Base-by-base conservation (phyloP, 2,888 invertebrate species). In the Philopedon plagiatum region DNA sequence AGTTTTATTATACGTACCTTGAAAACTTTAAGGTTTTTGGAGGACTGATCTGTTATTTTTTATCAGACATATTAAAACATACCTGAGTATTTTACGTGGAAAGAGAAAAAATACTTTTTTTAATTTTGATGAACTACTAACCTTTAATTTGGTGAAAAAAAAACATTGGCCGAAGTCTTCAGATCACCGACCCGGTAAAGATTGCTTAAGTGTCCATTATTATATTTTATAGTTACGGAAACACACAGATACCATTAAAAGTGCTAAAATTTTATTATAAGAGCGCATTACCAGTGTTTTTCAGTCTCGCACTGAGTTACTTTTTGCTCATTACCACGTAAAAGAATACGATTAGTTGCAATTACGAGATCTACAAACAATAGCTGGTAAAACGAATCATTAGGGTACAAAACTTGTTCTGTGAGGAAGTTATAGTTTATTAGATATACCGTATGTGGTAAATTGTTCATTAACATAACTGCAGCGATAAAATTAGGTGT, bases 241-340 rank as follows among this genome's bases (percentile, higher is more conserved):
- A 21, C 21, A 46, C 23, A 65, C 29, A 65, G 32, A 19, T 18
- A 11, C 26, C 23, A 21, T 19, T 32, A 18, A 49, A 34, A 26
- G 51, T 44, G 15, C 60, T 67, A 51, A 37, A 61, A 11, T 49
- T 51, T 51, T 46, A 60, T 57, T 67, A 46, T 8, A 60, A 58
- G 41, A 18, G 34, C 34, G 23, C 60, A 67, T 67, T 51, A 34
- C 32, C 13, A 21, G 58, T 51, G 39, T 60, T 49, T 67, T 19
- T 56, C 9, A 41, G 64, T 56, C 64, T 56, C 41, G 34, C 29
- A 56, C 64, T 41, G 56, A 64, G 39, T 64, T 44, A 54, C 41
- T 56, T 64, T 41, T 56, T 37, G 41, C 56, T 41, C 19, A 56
- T 64, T 64, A 64, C 26, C 18, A 56, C 39, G 26, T 26, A 41